These are phyloP conservation scores for Triplophysa yarkandensis DNA, from an alignment of 2,797 vertebrate genomes.

Conservation along the genomic window DNA sequence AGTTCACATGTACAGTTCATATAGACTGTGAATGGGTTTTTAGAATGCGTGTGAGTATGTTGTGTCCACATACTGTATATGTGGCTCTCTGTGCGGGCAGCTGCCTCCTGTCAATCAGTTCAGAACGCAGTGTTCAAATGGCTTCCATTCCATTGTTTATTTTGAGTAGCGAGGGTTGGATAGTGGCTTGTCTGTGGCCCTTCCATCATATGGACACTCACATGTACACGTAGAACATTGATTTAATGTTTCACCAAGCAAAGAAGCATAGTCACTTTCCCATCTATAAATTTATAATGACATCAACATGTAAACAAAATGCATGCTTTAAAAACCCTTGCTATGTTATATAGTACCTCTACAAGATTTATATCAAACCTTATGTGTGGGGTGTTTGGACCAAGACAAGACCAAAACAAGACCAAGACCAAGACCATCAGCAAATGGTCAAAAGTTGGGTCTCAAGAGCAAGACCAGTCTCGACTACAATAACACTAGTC, in stretches of 20 bases:
- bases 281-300: slow-evolving; percentile 1
- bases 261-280: background rate
- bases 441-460: no score
- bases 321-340: background rate
- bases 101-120: slow-evolving; percentile 69
- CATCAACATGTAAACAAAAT: slow-evolving; percentile 10
- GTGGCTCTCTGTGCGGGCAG: slow-evolving; percentile 52
- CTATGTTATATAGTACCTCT: background rate
- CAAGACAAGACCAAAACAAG: no score
- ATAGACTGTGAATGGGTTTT: background rate
- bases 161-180: slow-evolving; percentile 59
- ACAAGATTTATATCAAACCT: background rate
- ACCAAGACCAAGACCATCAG: no score
- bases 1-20: slow-evolving; percentile 9
- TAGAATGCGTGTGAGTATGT: slow-evolving; percentile 36
- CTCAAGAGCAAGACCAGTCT: no score
- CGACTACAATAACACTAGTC: no score
- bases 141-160: slow-evolving; percentile 67
- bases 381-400: slow-evolving; percentile 7
- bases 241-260: slow-evolving; percentile 18
- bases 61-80: slow-evolving; percentile 30
- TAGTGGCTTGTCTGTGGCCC: slow-evolving; percentile 44
- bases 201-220: slow-evolving; percentile 37
- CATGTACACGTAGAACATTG: slow-evolving; percentile 25
- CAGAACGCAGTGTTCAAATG: slow-evolving; percentile 60